Percentiles rank a stretch among this genome's conserved stretches.
Evolutionary conservation across 2,113 vertebrate genomes (phyloP).

Genomic region (Sceloporus tristichus): DNA sequence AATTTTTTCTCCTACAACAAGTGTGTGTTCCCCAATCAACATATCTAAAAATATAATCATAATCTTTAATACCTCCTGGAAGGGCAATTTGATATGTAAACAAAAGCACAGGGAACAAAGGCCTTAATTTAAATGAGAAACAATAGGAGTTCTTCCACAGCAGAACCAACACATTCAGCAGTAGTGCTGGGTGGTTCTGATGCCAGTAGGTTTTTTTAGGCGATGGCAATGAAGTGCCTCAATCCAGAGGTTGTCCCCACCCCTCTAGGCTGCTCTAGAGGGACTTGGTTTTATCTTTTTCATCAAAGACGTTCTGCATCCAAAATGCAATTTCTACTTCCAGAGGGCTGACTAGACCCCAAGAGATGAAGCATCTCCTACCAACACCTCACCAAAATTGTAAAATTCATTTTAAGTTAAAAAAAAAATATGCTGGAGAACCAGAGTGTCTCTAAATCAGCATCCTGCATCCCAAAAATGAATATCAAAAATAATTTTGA

Average conservation of each 20-base stretch:
- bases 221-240: neutral
- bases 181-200: too few relatives aligned
- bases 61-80: neutral
- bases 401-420: conserved; percentile 17
- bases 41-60: neutral
- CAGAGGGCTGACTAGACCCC: neutral
- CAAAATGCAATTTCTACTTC: neutral
- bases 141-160: neutral
- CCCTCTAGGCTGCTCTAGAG: neutral
- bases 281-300: too few relatives aligned
- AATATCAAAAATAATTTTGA: conserved; percentile 5
- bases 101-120: neutral
- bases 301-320: neutral
- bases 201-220: too few relatives aligned
- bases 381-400: neutral
- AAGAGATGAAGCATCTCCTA: neutral
- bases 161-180: neutral
- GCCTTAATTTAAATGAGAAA: neutral
- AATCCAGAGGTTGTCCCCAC: neutral
- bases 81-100: neutral
- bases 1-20: neutral
- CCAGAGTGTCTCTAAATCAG: neutral
- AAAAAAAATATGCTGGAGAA: neutral
- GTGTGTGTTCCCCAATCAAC: neutral
- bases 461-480: neutral